Conservation (phyloP, 2,888 invertebrate species). For the Pollenia labialis region DNA sequence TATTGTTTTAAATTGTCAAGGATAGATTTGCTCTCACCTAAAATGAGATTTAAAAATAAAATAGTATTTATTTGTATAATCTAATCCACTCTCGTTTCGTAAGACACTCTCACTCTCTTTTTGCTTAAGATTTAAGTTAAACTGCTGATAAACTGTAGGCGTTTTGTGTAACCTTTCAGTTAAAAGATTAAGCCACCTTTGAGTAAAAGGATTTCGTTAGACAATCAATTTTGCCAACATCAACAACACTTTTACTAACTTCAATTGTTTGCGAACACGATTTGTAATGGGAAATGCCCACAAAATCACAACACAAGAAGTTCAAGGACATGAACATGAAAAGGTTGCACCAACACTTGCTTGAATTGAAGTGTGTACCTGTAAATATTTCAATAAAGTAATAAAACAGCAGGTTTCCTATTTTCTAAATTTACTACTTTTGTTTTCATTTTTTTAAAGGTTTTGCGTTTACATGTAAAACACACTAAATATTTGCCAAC, state of each 20-base stretch:
- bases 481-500: conserved; percentile 42
- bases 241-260: conserved; percentile 15
- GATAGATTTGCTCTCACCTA: conserved; percentile 46
- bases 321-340: neutral
- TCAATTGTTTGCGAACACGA: conserved; percentile 2
- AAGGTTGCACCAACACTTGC: conserved; percentile 49
- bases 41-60: conserved; percentile 2
- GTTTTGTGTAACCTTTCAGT: conserved; percentile 67
- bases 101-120: neutral
- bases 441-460: conserved; percentile 26
- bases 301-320: neutral
- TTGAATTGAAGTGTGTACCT: conserved; percentile 30
- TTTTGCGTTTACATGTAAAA: conserved; percentile 10
- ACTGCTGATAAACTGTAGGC: conserved; percentile 44
- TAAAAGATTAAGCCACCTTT: conserved; percentile 54
- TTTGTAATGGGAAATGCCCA: conserved; percentile 53
- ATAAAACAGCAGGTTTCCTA: conserved; percentile 64
- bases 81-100: neutral
- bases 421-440: neutral
- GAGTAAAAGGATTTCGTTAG: conserved; percentile 37
- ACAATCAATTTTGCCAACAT: conserved; percentile 4
- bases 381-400: conserved; percentile 18
- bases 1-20: conserved; percentile 27
- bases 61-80: neutral
- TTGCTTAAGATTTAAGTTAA: neutral